Base-by-base conservation (phyloP, 1,140 invertebrate genomes). In the Solenopsis invicta region DNA sequence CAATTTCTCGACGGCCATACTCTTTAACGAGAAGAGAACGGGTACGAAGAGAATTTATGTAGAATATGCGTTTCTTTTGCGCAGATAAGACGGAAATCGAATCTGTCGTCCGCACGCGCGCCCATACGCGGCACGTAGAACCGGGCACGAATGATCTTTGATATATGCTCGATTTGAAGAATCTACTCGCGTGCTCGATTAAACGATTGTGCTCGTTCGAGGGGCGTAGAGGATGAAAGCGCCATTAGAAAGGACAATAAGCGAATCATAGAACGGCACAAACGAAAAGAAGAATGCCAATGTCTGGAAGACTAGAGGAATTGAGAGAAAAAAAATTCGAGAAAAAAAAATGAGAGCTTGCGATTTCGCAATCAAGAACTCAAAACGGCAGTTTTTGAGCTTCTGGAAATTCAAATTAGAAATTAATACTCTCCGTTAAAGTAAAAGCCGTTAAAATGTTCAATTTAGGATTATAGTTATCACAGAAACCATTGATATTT, bases 41-140 rank as follows among this genome's bases (percentile, higher is more conserved):
- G 59, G 34, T 5, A 18, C 48, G 29, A 66, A 52, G 12, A n/a
- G n/a, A 50, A 50, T 78, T 18, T 66, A 64, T 34, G 64, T 45
- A 21, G 41, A 64, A 45, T 78, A 45, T 48, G 41, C 76, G 59
- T 78, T 66, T 66, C 76, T 48, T 50, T 78, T n/a, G 24, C 56
- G 24, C 21, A 48, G 59, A 88, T 72, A 61, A 86, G 52, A 48
- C 75, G 87, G 86, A 88, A 87, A 88, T 88, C 85, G 85, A 88
- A 88, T 87, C 85, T 88, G 85, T 88, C 87, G 85, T 87, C 45
- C 16, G 66, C 87, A 88, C 74, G 87, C 87, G 24, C 61, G 85
- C 37, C n/a, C n/a, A 56, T 50, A 54, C 52, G 50, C 50, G 18
- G 52, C 64, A 48, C 72, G 18, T 48, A 72, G 29, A 62, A 62